These are phyloP conservation scores for Drosophila stalkeri DNA, from an alignment of 2,888 invertebrate species.

Conservation along the genomic window DNA sequence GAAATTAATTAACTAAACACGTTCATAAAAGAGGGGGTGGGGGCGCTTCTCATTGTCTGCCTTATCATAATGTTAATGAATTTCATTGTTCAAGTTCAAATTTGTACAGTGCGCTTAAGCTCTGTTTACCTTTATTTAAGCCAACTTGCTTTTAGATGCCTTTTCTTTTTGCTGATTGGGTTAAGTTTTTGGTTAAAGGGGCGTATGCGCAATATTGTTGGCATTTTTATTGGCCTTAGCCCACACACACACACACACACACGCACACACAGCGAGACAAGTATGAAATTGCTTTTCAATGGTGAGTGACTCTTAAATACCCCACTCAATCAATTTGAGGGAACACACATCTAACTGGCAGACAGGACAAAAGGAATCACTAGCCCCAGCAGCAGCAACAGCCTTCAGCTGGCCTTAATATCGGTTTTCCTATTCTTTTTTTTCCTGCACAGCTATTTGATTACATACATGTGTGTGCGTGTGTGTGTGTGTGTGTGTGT, in stretches of 20 bases:
- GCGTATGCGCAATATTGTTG: slow-evolving; percentile 42
- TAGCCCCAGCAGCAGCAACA: slow-evolving; percentile 3
- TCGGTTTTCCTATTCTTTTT: slow-evolving; percentile 6
- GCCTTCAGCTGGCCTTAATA: slow-evolving; percentile 25
- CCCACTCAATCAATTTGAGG: slow-evolving; percentile 49
- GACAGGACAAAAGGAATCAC: slow-evolving; percentile 26
- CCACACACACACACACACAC: too few relatives aligned
- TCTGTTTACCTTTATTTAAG: not conserved
- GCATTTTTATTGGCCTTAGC: slow-evolving; percentile 13
- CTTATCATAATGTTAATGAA: slow-evolving; percentile 52
- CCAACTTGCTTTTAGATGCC: slow-evolving; percentile 11
- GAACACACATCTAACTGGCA: slow-evolving; percentile 10
- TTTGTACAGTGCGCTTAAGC: slow-evolving; percentile 12
- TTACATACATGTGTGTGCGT: slow-evolving; percentile 19
- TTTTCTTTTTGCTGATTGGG: not conserved
- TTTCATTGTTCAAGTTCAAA: slow-evolving; percentile 43
- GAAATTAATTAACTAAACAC: slow-evolving; percentile 59
- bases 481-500: slow-evolving; percentile 19
- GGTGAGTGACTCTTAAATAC: slow-evolving; percentile 36
- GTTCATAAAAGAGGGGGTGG: slow-evolving; percentile 1
- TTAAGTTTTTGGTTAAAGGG: slow-evolving; percentile 4
- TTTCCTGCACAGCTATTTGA: slow-evolving; percentile 31
- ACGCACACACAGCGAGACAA: slow-evolving; percentile 9
- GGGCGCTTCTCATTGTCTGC: too few relatives aligned
- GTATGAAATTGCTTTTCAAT: slow-evolving; percentile 48